Conservation (phyloP, 2,888 invertebrate species). For the Lucinisca nassula region DNA sequence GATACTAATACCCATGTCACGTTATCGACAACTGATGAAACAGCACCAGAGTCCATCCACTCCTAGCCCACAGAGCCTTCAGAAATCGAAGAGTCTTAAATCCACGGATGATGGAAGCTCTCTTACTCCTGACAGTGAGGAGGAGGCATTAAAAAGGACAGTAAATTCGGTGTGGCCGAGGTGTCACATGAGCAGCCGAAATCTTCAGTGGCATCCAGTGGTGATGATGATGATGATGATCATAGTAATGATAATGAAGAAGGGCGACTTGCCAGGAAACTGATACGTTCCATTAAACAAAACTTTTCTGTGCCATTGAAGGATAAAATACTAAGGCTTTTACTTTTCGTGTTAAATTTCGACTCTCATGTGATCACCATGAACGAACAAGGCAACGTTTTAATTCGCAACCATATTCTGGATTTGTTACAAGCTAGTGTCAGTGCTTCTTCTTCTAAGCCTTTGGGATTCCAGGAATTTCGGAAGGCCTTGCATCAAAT, state of each 20-base stretch:
- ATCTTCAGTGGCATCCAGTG: no score
- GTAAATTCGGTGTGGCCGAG: no score
- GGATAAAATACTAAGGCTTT: neutral
- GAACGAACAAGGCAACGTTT: neutral
- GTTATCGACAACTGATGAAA: no score
- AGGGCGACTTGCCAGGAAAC: neutral
- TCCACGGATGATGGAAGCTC: no score
- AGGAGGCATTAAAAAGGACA: no score
- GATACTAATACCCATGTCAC: no score
- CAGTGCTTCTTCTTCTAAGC: neutral
- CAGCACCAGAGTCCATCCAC: no score
- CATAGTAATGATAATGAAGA: neutral
- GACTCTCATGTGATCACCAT: neutral
- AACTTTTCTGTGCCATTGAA: neutral
- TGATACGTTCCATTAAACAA: neutral
- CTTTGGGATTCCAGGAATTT: neutral
- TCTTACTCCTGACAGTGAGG: no score
- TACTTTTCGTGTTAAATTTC: neutral
- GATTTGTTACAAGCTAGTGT: constrained; percentile 1
- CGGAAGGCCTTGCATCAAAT: neutral
- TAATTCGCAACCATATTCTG: neutral
- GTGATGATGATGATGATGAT: no score
- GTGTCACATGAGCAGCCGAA: no score
- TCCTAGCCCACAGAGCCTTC: no score
- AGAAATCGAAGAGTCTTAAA: no score